Conservation (phyloP, 2,797 vertebrate genomes). For the Hyperoplus immaculatus region DNA sequence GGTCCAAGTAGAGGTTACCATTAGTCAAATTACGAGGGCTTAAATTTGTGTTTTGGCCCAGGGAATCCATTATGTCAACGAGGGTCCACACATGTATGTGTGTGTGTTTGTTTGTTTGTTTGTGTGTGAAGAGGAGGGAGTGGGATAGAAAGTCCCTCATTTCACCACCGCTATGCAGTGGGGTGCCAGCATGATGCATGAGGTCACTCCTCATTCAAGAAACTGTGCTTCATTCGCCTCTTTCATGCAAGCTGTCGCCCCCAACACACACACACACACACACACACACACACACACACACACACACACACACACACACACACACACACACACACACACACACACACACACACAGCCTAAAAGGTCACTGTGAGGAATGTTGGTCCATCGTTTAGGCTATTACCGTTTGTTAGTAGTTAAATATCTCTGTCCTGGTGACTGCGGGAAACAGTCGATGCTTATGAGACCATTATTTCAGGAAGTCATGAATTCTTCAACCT, state of each 20-base stretch:
- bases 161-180: constrained; percentile 59
- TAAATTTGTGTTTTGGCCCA: not conserved
- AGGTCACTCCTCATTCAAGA: constrained; percentile 79
- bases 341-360: constrained; percentile 43
- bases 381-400: constrained; percentile 71
- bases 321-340: constrained; percentile 31
- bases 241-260: constrained; percentile 57
- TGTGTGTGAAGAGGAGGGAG: constrained; percentile 40
- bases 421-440: constrained; percentile 56
- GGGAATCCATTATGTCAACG: constrained; percentile 13
- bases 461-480: constrained; percentile 52
- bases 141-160: constrained; percentile 76
- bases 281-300: constrained; percentile 1
- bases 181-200: constrained; percentile 76
- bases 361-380: constrained; percentile 77
- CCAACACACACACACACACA: not conserved
- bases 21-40: not conserved
- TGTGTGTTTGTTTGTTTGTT: not conserved
- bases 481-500: constrained; percentile 70
- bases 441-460: constrained; percentile 58
- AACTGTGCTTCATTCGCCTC: constrained; percentile 67
- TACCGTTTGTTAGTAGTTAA: constrained; percentile 73
- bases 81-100: constrained; percentile 20
- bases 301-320: constrained; percentile 43
- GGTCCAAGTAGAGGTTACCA: not conserved